Percentiles rank a stretch among this genome's conserved stretches.
phyloP scores from a whole-genome alignment of 2,797 vertebrate species.

The Petrocephalus schoutedeni region DNA sequence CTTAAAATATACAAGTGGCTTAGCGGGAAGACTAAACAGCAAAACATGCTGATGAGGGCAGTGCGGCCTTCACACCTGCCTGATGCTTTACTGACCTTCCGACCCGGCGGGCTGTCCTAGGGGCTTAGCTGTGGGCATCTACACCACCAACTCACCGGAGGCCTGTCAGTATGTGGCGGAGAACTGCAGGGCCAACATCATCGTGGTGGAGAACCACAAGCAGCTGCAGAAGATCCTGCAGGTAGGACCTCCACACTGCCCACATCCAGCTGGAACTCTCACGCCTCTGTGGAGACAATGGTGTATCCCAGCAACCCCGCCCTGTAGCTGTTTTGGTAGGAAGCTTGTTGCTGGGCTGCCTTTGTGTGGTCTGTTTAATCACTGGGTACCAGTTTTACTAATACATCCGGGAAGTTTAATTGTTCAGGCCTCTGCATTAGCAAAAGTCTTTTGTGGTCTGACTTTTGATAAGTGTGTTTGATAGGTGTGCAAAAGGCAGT shows the following conservation, averaged over 20 bases:
- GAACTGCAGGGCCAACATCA: conserved; percentile 73
- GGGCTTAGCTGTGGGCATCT: conserved; percentile 87
- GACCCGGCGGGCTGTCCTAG: conserved; percentile 45
- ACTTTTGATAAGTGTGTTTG: neutral
- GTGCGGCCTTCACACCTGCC: neutral
- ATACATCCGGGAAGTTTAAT: neutral
- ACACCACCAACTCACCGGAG: conserved; percentile 84
- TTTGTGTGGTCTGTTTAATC: neutral
- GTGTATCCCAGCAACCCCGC: neutral
- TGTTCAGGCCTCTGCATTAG: neutral
- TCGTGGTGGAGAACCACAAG: conserved; percentile 86
- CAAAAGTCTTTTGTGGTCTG: neutral
- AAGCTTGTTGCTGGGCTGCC: neutral
- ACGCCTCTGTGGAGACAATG: neutral
- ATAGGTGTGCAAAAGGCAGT: neutral
- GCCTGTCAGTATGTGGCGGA: conserved; percentile 81
- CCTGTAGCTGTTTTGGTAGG: neutral
- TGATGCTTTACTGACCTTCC: neutral
- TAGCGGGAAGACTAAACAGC: neutral
- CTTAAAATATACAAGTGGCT: neutral
- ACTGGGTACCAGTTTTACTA: neutral
- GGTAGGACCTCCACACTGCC: conserved; percentile 52
- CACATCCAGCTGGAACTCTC: neutral
- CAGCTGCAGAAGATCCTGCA: conserved; percentile 91
- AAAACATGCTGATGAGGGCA: neutral